Base-by-base conservation (phyloP, 1,140 invertebrate species). In the Charaxes varanes region DNA sequence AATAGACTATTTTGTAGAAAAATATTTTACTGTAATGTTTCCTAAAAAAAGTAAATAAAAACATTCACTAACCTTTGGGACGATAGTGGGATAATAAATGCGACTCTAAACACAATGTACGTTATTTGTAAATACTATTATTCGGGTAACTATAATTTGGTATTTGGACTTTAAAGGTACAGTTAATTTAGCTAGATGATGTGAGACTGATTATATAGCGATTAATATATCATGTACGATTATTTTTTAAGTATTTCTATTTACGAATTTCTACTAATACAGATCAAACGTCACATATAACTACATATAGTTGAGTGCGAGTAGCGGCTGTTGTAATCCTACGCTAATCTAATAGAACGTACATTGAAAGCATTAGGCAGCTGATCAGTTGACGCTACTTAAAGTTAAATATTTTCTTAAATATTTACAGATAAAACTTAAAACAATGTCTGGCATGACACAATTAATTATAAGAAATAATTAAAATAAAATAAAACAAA, bases 341-440 rank as follows among this genome's bases (percentile, higher is more conserved):
- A 12, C 7, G n/a, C 10, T 10, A 40, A 13, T 13, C 22, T 28
- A 18, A 33, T 36, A 12, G 26, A 8, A 38, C 14, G 21, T 15
- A 50, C 34, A 38, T 10, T 33, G 18, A 26, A 34, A 40, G 36
- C 28, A 16, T 17, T 16, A 40, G 26, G 22, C 18, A 27, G 15
- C 18, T 34, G 24, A 8, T 32, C 8, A 27, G 30, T 35, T 40
- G 19, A 18, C 27, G 17, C 43, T 51, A 54, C 40, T 51, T 62
- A 51, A 47, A 45, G 47, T 53, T 60, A 59, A 58, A 56, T 42
- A 45, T 14, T 33, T 36, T 34, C 32, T 55, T 70, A 57, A 71
- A 74, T 72, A 58, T 74, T 72, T 62, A 74, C 61, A 60, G 43
- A 59, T 7, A 32, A 43, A 60, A 62, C 33, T 52, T 56, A 66